A percentile compares a stretch with the other conserved stretches of the same genome.
Conservation (phyloP, 2,797 vertebrate species). For the Glossophaga mutica region DNA sequence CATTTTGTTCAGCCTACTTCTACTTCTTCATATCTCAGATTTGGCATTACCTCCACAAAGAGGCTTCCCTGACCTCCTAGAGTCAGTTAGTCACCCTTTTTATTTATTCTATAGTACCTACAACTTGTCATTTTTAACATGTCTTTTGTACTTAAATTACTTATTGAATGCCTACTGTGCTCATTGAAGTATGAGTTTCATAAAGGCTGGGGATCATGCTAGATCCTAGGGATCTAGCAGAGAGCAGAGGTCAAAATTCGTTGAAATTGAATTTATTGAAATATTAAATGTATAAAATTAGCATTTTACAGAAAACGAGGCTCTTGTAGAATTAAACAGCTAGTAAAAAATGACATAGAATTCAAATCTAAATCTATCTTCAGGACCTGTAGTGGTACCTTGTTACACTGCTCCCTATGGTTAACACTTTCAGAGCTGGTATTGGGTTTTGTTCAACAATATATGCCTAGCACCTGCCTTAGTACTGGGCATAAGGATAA, state of each 20-base stretch:
- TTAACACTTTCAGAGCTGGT: not conserved
- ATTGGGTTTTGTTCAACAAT: not conserved
- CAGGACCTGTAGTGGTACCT: not conserved
- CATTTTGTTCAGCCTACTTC: not conserved
- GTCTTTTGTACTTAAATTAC: not conserved
- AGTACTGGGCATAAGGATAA: not conserved
- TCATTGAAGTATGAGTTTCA: not conserved
- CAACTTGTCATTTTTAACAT: not conserved
- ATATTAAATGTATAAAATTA: not conserved
- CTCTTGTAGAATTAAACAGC: not conserved
- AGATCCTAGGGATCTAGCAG: not conserved
- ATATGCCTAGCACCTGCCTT: not conserved
- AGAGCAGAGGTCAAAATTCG: not conserved
- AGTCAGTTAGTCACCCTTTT: not conserved
- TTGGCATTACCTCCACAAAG: not conserved
- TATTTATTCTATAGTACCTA: not conserved
- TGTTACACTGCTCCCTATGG: not conserved
- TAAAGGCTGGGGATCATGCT: not conserved
- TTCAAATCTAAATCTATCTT: not conserved
- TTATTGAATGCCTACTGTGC: not conserved
- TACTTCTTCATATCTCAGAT: not conserved
- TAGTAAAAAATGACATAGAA: not conserved
- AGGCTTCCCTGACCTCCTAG: not conserved
- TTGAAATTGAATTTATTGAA: slow-evolving; percentile 8
- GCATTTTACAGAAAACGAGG: slow-evolving; percentile 5